Evolutionary conservation across 2,888 invertebrate species (phyloP).

Genomic region (Eilema depressum): DNA sequence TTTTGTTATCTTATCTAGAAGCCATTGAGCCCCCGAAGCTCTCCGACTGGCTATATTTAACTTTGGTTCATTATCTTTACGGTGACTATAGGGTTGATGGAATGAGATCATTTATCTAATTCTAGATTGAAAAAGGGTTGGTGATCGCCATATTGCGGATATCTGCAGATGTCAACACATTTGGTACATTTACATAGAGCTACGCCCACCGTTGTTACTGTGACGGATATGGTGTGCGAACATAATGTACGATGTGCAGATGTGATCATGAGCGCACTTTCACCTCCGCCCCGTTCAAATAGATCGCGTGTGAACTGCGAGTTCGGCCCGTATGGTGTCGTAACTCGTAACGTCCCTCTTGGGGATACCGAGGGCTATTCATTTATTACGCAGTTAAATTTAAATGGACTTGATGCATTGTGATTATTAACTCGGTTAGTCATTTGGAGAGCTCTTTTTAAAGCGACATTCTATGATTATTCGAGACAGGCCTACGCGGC

Average conservation of each 20-base stretch:
- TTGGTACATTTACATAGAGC: slow-evolving; percentile 49
- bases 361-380: slow-evolving; percentile 48
- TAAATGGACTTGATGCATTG: slow-evolving; percentile 51
- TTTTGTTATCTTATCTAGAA: slow-evolving; percentile 61
- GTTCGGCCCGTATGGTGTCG: slow-evolving; percentile 61
- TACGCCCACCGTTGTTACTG: slow-evolving; percentile 63
- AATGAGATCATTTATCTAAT: slow-evolving; percentile 18
- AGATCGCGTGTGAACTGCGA: slow-evolving; percentile 71
- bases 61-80: slow-evolving; percentile 43
- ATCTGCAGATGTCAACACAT: slow-evolving; percentile 24
- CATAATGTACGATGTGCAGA: slow-evolving; percentile 62
- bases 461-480: slow-evolving; percentile 30
- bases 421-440: slow-evolving; percentile 44
- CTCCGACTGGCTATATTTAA: slow-evolving; percentile 52
- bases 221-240: slow-evolving; percentile 60
- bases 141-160: slow-evolving; percentile 31
- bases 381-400: slow-evolving; percentile 56
- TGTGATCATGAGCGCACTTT: slow-evolving; percentile 69
- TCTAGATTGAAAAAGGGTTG: slow-evolving; percentile 35
- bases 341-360: slow-evolving; percentile 58
- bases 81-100: slow-evolving; percentile 32
- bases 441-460: slow-evolving; percentile 36
- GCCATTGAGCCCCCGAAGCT: slow-evolving; percentile 48
- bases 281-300: slow-evolving; percentile 73
- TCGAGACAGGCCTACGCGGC: slow-evolving; percentile 25